Base-by-base conservation (phyloP, 2,888 invertebrate species). In the Phlogophora meticulosa region DNA sequence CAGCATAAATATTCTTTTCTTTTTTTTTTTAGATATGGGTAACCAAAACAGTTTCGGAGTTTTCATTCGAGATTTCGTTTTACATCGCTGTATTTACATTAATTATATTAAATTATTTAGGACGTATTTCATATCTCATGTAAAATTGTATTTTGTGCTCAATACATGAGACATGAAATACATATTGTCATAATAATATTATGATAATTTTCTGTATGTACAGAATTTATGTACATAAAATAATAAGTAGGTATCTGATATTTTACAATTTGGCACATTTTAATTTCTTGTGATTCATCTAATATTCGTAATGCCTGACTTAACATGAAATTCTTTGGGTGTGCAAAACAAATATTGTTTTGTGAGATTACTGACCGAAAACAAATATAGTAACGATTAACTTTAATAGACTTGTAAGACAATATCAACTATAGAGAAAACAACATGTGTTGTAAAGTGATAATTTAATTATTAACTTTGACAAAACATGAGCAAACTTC, bases 261-360 rank as follows among this genome's bases (percentile, higher is more conserved):
- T 86, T 86, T 87, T 90, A 91, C 88, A 92, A 84, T 93, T 93
- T 93, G 93, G 93, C 93, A 93, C 93, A 82, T 86, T 85, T 71
- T 87, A 88, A 85, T 85, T 86, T 86, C 65, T 71, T 79, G 81
- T 74, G 78, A 68, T 69, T 72, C 61, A 76, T 78, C 61, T 62
- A 81, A 64, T 82, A 83, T 79, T 83, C 77, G 76, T 83, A 85
- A 84, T 81, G 84, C 82, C 77, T 82, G 85, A 86, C 83, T 85
- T 78, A 84, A 78, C 70, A 81, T 79, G 76, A 83, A 80, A 83
- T 80, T 92, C 92, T 92, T 92, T 92, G 92, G 91, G 83, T 81
- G 81, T 82, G 83, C 84, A 85, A 84, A 85, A 90, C 83, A 79
- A 81, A 70, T 60, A 65, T 72, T 83, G 82, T 80, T 83, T 84